Percentiles rank a stretch among this genome's conserved stretches.
Evolutionary conservation across 2,888 invertebrate species (phyloP).

Genomic region (Balanococcus diminutus): DNA sequence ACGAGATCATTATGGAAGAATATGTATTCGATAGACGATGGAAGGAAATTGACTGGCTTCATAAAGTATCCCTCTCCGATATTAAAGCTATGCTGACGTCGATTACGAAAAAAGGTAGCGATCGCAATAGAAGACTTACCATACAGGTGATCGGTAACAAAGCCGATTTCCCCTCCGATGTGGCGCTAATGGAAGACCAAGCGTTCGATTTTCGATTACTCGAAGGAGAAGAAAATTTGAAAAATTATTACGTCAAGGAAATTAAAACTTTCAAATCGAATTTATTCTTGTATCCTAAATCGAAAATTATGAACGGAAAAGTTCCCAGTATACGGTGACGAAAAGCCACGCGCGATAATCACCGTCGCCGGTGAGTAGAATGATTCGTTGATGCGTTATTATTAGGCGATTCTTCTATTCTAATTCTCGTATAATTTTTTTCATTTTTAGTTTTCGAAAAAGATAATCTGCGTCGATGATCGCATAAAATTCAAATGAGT

Average conservation of each 20-base stretch:
- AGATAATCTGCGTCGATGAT: not conserved
- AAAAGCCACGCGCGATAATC: not conserved
- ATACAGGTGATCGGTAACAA: conserved; percentile 44
- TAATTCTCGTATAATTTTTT: not conserved
- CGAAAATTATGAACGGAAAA: conserved; percentile 45
- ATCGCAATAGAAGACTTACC: conserved; percentile 45
- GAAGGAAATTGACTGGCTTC: conserved; percentile 50
- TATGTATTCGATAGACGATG: conserved; percentile 46
- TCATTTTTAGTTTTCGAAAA: not conserved
- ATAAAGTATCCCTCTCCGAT: conserved; percentile 42
- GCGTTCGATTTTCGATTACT: conserved; percentile 16
- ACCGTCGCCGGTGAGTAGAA: not conserved
- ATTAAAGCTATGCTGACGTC: conserved; percentile 25
- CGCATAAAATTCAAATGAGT: not conserved
- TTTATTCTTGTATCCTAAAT: conserved; percentile 44
- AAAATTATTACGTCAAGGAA: conserved; percentile 40
- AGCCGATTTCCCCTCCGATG: not conserved
- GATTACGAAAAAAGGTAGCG: conserved; percentile 41
- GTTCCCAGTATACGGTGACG: conserved; percentile 27
- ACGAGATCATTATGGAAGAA: conserved; percentile 45
- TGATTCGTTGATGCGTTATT: not conserved
- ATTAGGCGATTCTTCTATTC: not conserved
- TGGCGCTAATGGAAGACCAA: not conserved
- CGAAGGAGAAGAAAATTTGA: conserved; percentile 37
- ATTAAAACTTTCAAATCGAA: conserved; percentile 45